Evolutionary conservation across 2,888 invertebrate genomes (phyloP).

Genomic region (Agrotis clavis): DNA sequence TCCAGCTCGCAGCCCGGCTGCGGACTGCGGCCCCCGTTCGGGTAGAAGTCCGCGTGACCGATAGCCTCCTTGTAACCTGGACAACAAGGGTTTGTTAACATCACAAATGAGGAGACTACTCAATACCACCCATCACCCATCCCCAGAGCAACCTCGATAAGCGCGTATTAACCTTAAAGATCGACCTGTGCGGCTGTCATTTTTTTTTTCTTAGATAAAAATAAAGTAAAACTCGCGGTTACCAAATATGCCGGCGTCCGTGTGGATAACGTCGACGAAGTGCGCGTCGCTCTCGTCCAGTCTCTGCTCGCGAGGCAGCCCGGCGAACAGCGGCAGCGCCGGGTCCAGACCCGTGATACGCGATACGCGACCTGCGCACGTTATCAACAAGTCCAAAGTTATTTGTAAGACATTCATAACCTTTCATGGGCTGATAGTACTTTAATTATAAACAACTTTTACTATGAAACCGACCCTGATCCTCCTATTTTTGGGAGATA

Average conservation of each 20-base stretch:
- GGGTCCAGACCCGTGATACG: constrained; percentile 93
- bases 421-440: too few species aligned
- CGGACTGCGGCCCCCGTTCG: constrained; percentile 92
- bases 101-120: too few species aligned
- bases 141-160: too few species aligned
- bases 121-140: too few species aligned
- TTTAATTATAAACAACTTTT: too few species aligned
- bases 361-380: constrained; percentile 80
- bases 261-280: constrained; percentile 93
- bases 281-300: constrained; percentile 91
- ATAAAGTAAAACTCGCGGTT: not conserved
- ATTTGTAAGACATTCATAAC: too few species aligned
- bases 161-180: too few species aligned
- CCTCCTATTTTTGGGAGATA: too few species aligned
- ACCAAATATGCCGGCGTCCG: constrained; percentile 91
- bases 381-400: too few species aligned
- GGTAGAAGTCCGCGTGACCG: constrained; percentile 93
- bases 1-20: constrained; percentile 92
- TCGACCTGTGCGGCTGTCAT: too few species aligned
- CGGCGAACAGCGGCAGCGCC: constrained; percentile 91
- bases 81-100: not conserved
- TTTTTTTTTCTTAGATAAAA: too few species aligned
- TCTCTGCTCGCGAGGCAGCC: constrained; percentile 88
- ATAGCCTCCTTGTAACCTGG: constrained; percentile 86
- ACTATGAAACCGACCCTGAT: too few species aligned